phyloP scores from a whole-genome alignment of 2,113 vertebrate species.

The Sphyrna mokarran region DNA sequence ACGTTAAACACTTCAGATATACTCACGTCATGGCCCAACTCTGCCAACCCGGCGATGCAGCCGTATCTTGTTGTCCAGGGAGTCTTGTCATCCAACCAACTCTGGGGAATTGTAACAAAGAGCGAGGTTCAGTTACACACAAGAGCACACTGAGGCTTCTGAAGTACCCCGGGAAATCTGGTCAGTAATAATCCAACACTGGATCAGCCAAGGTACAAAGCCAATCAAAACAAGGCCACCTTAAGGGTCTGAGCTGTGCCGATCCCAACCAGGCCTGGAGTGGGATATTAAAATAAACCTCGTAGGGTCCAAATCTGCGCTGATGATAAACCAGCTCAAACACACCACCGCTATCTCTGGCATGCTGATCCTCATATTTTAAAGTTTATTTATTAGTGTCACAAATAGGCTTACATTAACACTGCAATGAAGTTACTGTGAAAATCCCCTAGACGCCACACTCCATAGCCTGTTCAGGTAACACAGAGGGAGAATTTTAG shows the following conservation, averaged over 20 bases:
- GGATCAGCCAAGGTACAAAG: background rate
- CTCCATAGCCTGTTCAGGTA: too few relatives aligned
- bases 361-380: too few relatives aligned
- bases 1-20: background rate
- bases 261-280: too few relatives aligned
- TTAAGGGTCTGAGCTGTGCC: background rate
- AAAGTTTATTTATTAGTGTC: too few relatives aligned
- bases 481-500: too few relatives aligned
- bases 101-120: slow-evolving; percentile 51
- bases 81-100: slow-evolving; percentile 82
- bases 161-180: background rate
- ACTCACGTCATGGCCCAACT: slow-evolving; percentile 78
- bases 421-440: too few relatives aligned
- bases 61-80: slow-evolving; percentile 87
- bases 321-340: too few relatives aligned
- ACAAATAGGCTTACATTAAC: too few relatives aligned
- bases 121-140: background rate
- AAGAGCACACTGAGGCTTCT: background rate
- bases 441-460: too few relatives aligned
- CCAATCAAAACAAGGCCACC: background rate
- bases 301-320: too few relatives aligned
- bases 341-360: too few relatives aligned
- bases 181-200: background rate
- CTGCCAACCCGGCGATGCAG: slow-evolving; percentile 82
- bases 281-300: too few relatives aligned